These are phyloP conservation scores for Ciona savignyi DNA, from an alignment of 23 tunicate genomes.

Conservation along the genomic window DNA sequence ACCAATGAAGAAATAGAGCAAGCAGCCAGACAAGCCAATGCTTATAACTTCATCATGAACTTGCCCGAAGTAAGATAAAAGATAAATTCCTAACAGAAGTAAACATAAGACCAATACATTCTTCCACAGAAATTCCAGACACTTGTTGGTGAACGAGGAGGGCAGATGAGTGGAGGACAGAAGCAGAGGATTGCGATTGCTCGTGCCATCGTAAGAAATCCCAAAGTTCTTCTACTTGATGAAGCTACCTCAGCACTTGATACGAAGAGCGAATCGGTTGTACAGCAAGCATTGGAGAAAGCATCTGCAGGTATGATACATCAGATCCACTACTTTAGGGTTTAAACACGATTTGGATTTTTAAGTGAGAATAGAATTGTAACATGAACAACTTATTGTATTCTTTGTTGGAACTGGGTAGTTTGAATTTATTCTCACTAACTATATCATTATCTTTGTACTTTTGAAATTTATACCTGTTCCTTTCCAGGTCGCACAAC, in stretches of 20 bases:
- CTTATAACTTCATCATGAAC: slow-evolving; percentile 77
- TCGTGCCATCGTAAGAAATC: slow-evolving; percentile 93
- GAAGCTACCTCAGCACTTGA: slow-evolving; percentile 99
- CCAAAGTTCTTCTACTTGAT: slow-evolving; percentile 88
- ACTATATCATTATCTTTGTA: too few relatives aligned
- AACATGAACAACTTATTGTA: too few relatives aligned
- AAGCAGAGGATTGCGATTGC: slow-evolving; percentile 99
- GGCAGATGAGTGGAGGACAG: slow-evolving; percentile 98
- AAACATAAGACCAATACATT: not conserved
- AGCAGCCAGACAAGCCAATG: slow-evolving; percentile 98
- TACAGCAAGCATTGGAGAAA: slow-evolving; percentile 88
- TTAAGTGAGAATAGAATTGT: too few relatives aligned
- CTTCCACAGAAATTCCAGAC: slow-evolving; percentile 80
- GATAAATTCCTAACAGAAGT: not conserved
- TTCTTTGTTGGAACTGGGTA: too few relatives aligned
- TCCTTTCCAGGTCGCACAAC: slow-evolving; percentile 81
- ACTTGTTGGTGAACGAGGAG: slow-evolving; percentile 97
- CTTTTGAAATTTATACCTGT: not conserved
- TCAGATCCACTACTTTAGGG: too few relatives aligned
- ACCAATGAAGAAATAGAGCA: slow-evolving; percentile 52
- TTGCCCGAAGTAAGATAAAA: slow-evolving; percentile 54
- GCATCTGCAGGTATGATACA: slow-evolving; percentile 66
- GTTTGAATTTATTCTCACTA: too few relatives aligned
- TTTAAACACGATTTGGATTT: too few relatives aligned
- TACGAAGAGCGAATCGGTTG: slow-evolving; percentile 94